Base-by-base conservation (phyloP, 1,140 invertebrate species). In the Macrobrachium rosenbergii region DNA sequence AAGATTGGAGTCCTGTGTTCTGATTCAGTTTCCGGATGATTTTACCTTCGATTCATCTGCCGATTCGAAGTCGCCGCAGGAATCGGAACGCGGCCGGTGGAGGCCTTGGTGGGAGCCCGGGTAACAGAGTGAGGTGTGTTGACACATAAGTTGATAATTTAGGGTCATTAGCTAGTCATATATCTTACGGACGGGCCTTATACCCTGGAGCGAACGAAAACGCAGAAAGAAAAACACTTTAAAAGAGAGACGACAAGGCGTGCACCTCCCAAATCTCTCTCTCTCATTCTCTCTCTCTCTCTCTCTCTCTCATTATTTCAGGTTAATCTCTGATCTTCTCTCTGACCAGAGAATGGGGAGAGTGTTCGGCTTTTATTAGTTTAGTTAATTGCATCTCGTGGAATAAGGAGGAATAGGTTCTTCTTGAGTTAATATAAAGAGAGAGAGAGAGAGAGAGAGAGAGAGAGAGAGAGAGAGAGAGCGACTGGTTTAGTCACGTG, bases 51-150 rank as follows among this genome's bases (percentile, higher is more conserved):
- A 14, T 23, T 28, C 21, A 10, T 6, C 5, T 16, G 37, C 6
- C 0, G 21, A 16, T 16, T 72, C 21, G 10, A 43, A 17, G 69
- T n/a, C 69, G 69, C 21, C 6, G 69, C 69, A n/a, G 58, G 69
- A 62, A 52, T 52, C 21, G n/a, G 23, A n/a, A 75, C 59, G 78
- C 59, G 28, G 16, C 28, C 63, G 69, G 72, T 62, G 45, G 23
- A 62, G 59, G 14, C 43, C 19, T 45, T 37, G 85, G 85, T 62
- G 78, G 85, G 67, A 64, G 45, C 23, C 7, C 85, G 21, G 43
- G 85, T 76, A 81, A 82, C 77, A 81, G 84, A 76, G 79, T 87
- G 85, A 87, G 85, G 85, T 86, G 78, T 87, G 85, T 87, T 87
- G 78, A 87, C 78, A 87, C 78, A 76, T 87, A 87, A 87, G 69